Conservation (phyloP, 2,113 vertebrate genomes). For the Neogale vison region DNA sequence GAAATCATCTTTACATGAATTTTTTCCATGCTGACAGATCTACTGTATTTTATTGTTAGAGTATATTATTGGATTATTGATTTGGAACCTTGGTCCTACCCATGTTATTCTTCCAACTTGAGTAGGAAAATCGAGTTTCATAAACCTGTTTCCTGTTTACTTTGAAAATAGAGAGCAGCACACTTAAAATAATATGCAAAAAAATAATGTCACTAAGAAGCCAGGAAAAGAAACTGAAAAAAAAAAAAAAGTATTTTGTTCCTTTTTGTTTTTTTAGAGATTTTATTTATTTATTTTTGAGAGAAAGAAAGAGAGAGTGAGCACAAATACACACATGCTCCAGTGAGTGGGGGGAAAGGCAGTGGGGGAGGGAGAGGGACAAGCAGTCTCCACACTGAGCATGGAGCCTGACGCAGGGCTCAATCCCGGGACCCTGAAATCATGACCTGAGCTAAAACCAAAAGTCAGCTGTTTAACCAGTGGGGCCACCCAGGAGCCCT, state of each 20-base stretch:
- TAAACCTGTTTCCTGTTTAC: neutral
- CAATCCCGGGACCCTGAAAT: neutral
- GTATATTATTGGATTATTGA: neutral
- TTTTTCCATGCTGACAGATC: neutral
- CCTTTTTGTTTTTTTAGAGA: neutral
- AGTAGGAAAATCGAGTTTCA: neutral
- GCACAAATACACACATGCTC: neutral
- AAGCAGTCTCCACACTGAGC: neutral
- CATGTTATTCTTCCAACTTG: neutral
- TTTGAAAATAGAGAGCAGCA: neutral
- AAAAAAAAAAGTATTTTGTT: neutral
- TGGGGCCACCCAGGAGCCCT: neutral
- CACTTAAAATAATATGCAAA: neutral
- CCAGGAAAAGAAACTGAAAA: neutral
- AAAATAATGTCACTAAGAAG: neutral
- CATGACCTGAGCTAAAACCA: neutral
- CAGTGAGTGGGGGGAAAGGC: neutral
- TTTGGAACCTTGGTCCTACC: neutral
- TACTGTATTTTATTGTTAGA: neutral
- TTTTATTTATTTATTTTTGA: neutral
- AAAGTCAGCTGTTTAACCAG: neutral
- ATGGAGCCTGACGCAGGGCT: neutral
- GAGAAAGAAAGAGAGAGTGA: neutral
- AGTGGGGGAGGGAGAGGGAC: neutral
- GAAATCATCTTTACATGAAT: neutral